phyloP scores from a whole-genome alignment of 2,113 vertebrate genomes.

The Tretioscincus oriximinensis region DNA sequence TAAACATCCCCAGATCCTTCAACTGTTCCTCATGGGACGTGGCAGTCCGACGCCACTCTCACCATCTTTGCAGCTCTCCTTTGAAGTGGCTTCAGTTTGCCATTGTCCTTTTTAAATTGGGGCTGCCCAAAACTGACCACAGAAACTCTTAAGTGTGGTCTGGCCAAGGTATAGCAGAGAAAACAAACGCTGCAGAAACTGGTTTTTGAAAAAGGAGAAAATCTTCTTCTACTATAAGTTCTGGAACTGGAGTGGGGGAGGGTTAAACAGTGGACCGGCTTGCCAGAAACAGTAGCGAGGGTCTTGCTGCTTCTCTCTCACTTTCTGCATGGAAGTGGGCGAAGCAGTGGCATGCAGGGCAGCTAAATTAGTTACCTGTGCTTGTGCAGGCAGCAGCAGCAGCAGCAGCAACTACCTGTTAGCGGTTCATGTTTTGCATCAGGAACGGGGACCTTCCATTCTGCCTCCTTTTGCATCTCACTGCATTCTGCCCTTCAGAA shows the following conservation, averaged over 20 bases:
- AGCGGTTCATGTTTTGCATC: conserved; percentile 47
- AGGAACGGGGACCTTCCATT: conserved; percentile 11
- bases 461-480: conserved; percentile 41
- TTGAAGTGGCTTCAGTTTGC: too few relatives aligned
- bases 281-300: background rate
- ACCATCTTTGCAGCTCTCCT: too few relatives aligned
- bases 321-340: conserved; percentile 37
- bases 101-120: too few relatives aligned
- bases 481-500: conserved; percentile 32
- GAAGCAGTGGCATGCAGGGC: conserved; percentile 29
- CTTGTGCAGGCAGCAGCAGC: conserved; percentile 34
- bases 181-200: too few relatives aligned
- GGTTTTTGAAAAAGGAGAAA: background rate
- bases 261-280: background rate
- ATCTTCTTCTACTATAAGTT: too few relatives aligned
- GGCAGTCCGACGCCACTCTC: too few relatives aligned
- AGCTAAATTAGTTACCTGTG: conserved; percentile 40
- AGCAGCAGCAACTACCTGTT: conserved; percentile 39
- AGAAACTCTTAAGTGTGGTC: too few relatives aligned
- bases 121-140: too few relatives aligned
- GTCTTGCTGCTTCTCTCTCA: background rate
- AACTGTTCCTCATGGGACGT: too few relatives aligned
- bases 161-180: too few relatives aligned
- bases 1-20: too few relatives aligned
- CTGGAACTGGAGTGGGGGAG: too few relatives aligned